Evolutionary conservation across 2,888 invertebrate genomes (phyloP).

Genomic region (Dioctria rufipes): DNA sequence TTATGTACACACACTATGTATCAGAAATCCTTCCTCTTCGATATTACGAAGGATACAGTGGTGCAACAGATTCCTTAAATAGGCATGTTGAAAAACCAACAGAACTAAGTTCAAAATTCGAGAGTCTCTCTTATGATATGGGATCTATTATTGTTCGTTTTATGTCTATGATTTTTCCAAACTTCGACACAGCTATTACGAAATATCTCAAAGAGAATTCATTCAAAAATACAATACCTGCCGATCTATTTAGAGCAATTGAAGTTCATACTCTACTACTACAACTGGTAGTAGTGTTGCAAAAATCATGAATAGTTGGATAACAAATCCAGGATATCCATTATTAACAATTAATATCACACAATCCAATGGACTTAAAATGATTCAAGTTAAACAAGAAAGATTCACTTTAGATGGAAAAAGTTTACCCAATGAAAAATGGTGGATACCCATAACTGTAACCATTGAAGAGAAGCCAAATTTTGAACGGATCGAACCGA

Average conservation of each 20-base stretch:
- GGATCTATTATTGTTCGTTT: too few species aligned
- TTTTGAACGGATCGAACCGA: conserved; percentile 5
- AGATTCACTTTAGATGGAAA: conserved; percentile 10
- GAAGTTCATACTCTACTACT: not conserved
- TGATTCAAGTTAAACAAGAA: conserved; percentile 33
- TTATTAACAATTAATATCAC: conserved; percentile 28
- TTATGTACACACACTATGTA: too few species aligned
- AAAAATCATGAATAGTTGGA: conserved; percentile 49
- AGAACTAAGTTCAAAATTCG: too few species aligned
- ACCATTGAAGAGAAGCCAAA: conserved; percentile 7
- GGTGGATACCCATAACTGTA: conserved; percentile 45
- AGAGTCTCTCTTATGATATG: too few species aligned
- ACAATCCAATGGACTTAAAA: too few species aligned
- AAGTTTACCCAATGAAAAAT: conserved; percentile 31
- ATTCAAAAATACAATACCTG: conserved; percentile 20
- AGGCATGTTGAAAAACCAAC: too few species aligned
- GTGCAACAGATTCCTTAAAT: too few species aligned
- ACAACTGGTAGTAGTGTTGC: conserved; percentile 16
- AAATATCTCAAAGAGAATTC: too few species aligned
- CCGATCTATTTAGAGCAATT: conserved; percentile 32
- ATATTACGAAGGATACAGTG: too few species aligned
- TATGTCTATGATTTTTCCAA: too few species aligned
- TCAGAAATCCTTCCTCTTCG: too few species aligned
- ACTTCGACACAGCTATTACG: too few species aligned
- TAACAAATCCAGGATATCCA: conserved; percentile 39